Evolutionary conservation across 2,797 vertebrate species (phyloP).

Genomic region (Mormyrus hasselquistii): DNA sequence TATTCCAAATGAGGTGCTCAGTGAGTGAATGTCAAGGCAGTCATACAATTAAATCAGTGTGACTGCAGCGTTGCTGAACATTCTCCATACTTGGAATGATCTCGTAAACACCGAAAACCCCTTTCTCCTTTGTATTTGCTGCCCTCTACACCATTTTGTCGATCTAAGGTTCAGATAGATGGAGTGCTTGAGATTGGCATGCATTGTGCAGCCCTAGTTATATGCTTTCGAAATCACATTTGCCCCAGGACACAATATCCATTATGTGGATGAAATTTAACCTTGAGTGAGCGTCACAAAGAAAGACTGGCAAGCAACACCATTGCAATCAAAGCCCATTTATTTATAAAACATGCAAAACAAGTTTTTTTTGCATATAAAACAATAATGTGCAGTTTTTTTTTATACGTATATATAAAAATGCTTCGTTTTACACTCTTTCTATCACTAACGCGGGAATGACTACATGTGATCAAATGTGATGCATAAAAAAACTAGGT

Average conservation of each 20-base stretch:
- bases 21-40: not conserved
- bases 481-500: not conserved
- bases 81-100: not conserved
- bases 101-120: not conserved
- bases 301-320: not conserved
- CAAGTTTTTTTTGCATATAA: conserved; percentile 14
- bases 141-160: not conserved
- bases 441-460: not conserved
- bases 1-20: not conserved
- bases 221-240: not conserved
- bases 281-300: conserved; percentile 25
- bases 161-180: not conserved
- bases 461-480: not conserved
- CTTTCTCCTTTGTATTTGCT: not conserved
- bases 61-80: not conserved
- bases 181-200: not conserved
- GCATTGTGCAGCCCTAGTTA: not conserved
- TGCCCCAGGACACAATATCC: not conserved
- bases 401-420: conserved; percentile 5
- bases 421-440: not conserved
- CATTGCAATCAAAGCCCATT: conserved; percentile 12
- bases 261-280: not conserved
- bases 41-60: not conserved
- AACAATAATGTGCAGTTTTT: conserved; percentile 7
- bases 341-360: conserved; percentile 25